These are phyloP conservation scores for Sarcophaga rosellei DNA, from an alignment of 2,888 invertebrate species.

Conservation along the genomic window DNA sequence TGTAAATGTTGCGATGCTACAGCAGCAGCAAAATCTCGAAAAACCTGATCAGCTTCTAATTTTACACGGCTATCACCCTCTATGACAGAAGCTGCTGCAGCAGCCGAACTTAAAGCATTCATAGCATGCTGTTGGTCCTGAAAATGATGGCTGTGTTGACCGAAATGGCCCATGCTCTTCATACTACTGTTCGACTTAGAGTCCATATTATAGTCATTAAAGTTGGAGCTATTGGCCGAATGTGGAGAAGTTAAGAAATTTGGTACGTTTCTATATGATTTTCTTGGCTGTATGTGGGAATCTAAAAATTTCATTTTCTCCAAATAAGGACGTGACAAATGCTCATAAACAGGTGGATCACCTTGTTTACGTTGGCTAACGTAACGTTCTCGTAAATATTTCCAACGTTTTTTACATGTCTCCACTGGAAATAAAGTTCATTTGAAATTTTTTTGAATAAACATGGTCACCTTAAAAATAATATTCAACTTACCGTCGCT, in stretches of 20 bases:
- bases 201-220: slow-evolving; percentile 80
- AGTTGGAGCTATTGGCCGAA: slow-evolving; percentile 77
- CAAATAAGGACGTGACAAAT: slow-evolving; percentile 80
- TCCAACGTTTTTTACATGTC: slow-evolving; percentile 81
- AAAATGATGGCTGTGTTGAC: slow-evolving; percentile 75
- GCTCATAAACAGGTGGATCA: slow-evolving; percentile 81
- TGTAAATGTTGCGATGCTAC: slow-evolving; percentile 79
- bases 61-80: slow-evolving; percentile 77
- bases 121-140: slow-evolving; percentile 74
- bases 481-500: slow-evolving; percentile 78
- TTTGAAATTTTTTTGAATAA: too few relatives aligned
- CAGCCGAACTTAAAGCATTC: slow-evolving; percentile 75
- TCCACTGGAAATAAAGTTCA: slow-evolving; percentile 74
- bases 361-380: slow-evolving; percentile 81
- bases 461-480: too few relatives aligned
- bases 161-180: slow-evolving; percentile 76
- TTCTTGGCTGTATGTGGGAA: slow-evolving; percentile 81
- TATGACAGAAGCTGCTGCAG: slow-evolving; percentile 71
- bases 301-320: slow-evolving; percentile 82
- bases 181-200: slow-evolving; percentile 80
- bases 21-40: slow-evolving; percentile 79
- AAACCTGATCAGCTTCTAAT: slow-evolving; percentile 78
- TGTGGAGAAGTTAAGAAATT: slow-evolving; percentile 79
- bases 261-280: slow-evolving; percentile 80
- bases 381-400: slow-evolving; percentile 80